These are phyloP conservation scores for Xestia sexstrigata DNA, from an alignment of 2,888 invertebrate species.

Conservation along the genomic window DNA sequence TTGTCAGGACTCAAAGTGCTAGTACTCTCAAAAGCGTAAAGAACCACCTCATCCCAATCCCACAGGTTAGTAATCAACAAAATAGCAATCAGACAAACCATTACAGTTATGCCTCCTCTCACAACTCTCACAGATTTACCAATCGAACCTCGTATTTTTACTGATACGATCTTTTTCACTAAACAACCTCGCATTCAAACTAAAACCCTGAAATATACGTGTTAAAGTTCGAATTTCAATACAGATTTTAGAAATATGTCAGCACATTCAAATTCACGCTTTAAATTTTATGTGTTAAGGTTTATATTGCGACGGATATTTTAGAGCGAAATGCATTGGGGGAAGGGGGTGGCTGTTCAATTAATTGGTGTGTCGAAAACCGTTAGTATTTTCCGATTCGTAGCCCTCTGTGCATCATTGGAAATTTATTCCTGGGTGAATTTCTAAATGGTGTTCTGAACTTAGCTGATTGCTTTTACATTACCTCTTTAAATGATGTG, in stretches of 20 bases:
- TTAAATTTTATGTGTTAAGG: slow-evolving; percentile 46
- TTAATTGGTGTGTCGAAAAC: slow-evolving; percentile 70
- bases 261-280: slow-evolving; percentile 26
- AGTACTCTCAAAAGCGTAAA: not conserved
- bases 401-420: slow-evolving; percentile 38
- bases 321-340: slow-evolving; percentile 46
- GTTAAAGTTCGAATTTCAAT: slow-evolving; percentile 53
- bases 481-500: slow-evolving; percentile 20
- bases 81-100: slow-evolving; percentile 35
- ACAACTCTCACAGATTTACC: slow-evolving; percentile 63
- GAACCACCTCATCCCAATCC: not conserved
- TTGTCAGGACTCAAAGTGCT: no score
- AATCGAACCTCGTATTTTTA: slow-evolving; percentile 64
- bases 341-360: slow-evolving; percentile 53
- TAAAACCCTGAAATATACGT: slow-evolving; percentile 23
- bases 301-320: slow-evolving; percentile 43
- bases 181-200: slow-evolving; percentile 42
- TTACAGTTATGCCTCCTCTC: slow-evolving; percentile 57
- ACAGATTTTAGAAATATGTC: slow-evolving; percentile 17
- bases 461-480: slow-evolving; percentile 40
- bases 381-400: slow-evolving; percentile 61
- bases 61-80: slow-evolving; percentile 19
- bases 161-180: slow-evolving; percentile 67
- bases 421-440: slow-evolving; percentile 47
- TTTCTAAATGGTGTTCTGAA: slow-evolving; percentile 30